Percentiles rank a stretch among this genome's conserved stretches.
These are phyloP conservation scores for Glyphotaelius pellucidus DNA, from an alignment of 2,888 invertebrate species.

Conservation along the genomic window DNA sequence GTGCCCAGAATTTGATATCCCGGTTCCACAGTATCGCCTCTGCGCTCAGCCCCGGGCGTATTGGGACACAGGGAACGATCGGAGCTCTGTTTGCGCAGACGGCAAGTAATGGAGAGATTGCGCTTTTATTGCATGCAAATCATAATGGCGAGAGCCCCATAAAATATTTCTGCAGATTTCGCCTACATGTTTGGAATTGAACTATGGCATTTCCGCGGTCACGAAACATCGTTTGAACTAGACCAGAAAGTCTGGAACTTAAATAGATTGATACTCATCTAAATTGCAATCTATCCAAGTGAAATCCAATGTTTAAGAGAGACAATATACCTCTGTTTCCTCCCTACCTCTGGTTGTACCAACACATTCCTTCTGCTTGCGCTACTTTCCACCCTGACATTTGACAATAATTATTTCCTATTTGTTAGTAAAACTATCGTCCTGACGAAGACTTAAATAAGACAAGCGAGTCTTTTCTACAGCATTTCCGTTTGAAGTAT, in stretches of 20 bases:
- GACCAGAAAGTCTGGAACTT: background rate
- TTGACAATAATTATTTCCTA: background rate
- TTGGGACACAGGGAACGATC: background rate
- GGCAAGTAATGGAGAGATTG: conserved; percentile 24
- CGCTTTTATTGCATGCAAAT: conserved; percentile 42
- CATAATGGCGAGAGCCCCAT: background rate
- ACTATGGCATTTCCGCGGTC: background rate
- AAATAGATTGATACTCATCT: background rate
- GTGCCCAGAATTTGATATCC: background rate
- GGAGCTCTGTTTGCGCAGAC: conserved; percentile 36
- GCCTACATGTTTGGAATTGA: conserved; percentile 7
- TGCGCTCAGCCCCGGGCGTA: background rate
- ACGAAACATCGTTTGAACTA: background rate
- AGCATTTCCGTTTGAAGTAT: background rate
- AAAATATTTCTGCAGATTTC: background rate
- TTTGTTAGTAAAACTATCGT: background rate
- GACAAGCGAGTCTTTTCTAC: background rate
- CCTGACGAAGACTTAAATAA: background rate
- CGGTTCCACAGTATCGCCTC: background rate
- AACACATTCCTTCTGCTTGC: background rate
- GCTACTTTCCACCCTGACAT: background rate
- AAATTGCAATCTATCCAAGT: background rate
- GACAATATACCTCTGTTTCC: background rate
- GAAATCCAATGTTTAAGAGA: background rate
- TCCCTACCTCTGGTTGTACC: background rate